Conservation (phyloP, 1,140 invertebrate species). For the Drosophila ercepeae region DNA sequence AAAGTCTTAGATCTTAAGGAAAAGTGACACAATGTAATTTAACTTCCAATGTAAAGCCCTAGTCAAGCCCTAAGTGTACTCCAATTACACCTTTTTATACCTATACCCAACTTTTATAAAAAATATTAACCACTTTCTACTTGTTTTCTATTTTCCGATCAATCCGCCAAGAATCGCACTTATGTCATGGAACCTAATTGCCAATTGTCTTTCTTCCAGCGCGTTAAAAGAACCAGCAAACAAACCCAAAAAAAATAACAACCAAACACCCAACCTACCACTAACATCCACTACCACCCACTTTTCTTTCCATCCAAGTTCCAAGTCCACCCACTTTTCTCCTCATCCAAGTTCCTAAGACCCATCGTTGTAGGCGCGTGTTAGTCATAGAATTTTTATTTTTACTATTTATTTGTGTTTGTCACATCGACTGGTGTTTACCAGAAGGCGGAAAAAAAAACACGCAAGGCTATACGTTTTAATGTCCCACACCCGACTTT, state of each 20-base stretch:
- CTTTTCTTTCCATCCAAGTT: too few species aligned
- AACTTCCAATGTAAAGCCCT: too few species aligned
- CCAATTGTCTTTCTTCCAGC: not conserved
- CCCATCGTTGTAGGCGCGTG: slow-evolving; percentile 58
- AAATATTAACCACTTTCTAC: too few species aligned
- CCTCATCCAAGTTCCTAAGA: too few species aligned
- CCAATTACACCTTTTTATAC: not conserved
- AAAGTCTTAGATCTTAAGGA: too few species aligned
- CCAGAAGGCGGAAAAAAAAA: slow-evolving; percentile 13
- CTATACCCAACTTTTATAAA: too few species aligned
- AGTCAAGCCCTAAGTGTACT: not conserved
- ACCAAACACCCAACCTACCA: not conserved
- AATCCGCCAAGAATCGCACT: not conserved
- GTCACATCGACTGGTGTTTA: slow-evolving; percentile 51
- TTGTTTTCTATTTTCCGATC: not conserved
- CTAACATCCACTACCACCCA: not conserved
- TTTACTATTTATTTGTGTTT: slow-evolving; percentile 69
- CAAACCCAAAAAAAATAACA: too few species aligned
- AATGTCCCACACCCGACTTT: not conserved
- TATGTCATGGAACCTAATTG: slow-evolving; percentile 21
- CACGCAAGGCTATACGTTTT: slow-evolving; percentile 45
- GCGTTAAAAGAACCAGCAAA: too few species aligned
- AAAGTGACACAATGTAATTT: too few species aligned
- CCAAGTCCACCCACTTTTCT: not conserved
- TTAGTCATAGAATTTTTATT: slow-evolving; percentile 68